Percentiles rank a stretch among this genome's conserved stretches.
phyloP scores from a whole-genome alignment of 1,140 invertebrate species.

The Episyrphus balteatus region DNA sequence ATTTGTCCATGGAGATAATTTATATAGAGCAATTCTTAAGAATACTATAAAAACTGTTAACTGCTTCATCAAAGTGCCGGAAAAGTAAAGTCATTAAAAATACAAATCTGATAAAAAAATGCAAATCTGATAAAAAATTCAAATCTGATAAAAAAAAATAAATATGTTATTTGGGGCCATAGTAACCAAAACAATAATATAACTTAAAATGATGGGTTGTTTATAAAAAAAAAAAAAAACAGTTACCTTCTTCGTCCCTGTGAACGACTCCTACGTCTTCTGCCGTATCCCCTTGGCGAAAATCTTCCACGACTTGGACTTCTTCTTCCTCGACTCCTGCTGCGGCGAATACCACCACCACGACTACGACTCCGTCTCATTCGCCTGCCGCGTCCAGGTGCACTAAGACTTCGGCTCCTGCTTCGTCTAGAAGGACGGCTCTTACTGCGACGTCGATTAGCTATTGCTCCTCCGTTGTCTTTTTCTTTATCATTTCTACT shows the following conservation, averaged over 20 bases:
- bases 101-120: no score
- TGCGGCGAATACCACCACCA: conserved; percentile 7
- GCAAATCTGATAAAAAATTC: no score
- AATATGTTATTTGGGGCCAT: no score
- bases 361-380: conserved; percentile 21
- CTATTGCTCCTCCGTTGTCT: conserved; percentile 26
- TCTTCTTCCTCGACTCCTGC: neutral
- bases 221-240: neutral
- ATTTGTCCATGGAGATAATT: no score
- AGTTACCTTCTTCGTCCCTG: conserved; percentile 6
- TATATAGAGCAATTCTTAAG: no score
- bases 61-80: no score
- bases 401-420: conserved; percentile 3
- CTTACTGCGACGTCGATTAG: conserved; percentile 10
- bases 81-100: no score
- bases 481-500: conserved; percentile 11
- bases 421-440: conserved; percentile 14
- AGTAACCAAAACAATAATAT: no score
- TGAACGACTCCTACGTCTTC: conserved; percentile 10
- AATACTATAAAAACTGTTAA: no score
- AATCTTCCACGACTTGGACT: neutral
- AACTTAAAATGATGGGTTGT: no score
- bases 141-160: no score
- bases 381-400: conserved; percentile 8
- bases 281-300: conserved; percentile 10